These are phyloP conservation scores for Nannoperca obscura DNA, from an alignment of 2,797 vertebrate species.

Conservation along the genomic window DNA sequence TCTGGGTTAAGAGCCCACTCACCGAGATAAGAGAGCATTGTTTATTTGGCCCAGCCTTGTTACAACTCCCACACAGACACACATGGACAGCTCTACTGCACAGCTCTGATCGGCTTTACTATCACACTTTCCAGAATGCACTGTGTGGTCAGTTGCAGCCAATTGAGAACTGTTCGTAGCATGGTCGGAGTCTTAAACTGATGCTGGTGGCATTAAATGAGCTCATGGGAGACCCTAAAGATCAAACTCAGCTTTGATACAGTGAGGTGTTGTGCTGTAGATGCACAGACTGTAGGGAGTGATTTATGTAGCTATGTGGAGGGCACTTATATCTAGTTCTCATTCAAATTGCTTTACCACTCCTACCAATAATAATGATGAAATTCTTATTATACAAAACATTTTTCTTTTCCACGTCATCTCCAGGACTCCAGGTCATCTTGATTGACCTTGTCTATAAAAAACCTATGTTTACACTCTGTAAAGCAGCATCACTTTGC, in stretches of 20 bases:
- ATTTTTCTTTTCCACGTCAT: not conserved
- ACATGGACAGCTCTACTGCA: constrained; percentile 51
- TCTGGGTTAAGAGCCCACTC: constrained; percentile 74
- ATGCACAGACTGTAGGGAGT: not conserved
- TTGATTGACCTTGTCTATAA: not conserved
- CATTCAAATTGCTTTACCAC: not conserved
- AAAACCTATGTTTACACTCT: not conserved
- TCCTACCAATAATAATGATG: not conserved
- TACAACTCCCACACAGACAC: constrained; percentile 71
- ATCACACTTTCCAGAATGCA: constrained; percentile 58
- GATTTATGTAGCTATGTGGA: not conserved
- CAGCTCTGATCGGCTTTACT: constrained; percentile 40
- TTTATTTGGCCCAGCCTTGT: constrained; percentile 71
- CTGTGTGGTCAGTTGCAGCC: constrained; percentile 29
- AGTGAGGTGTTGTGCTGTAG: not conserved
- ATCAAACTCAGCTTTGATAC: constrained; percentile 10
- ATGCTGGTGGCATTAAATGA: constrained; percentile 6
- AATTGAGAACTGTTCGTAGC: constrained; percentile 22
- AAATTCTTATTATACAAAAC: not conserved
- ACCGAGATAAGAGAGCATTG: constrained; percentile 70
- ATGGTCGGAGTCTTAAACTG: constrained; percentile 2
- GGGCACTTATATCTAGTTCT: not conserved
- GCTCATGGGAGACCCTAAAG: not conserved
- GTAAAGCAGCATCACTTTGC: not conserved
- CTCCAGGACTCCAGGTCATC: not conserved